phyloP scores from a whole-genome alignment of 2,797 vertebrate species.

The Sandelia bainsii region DNA sequence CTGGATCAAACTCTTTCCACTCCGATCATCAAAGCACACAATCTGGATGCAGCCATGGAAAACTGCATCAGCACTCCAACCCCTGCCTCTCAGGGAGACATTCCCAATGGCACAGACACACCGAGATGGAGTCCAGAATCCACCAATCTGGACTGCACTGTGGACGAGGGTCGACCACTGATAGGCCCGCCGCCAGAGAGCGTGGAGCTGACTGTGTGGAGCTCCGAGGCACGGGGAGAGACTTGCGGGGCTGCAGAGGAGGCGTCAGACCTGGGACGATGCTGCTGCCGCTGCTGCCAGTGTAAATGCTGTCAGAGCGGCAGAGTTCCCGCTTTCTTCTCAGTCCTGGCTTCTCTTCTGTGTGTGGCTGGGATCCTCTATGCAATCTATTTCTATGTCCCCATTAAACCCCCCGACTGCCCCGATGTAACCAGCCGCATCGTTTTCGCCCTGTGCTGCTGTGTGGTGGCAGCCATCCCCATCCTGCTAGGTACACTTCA shows the following conservation, averaged over 20 bases:
- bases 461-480: slow-evolving; percentile 77
- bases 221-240: slow-evolving; percentile 50
- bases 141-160: slow-evolving; percentile 62
- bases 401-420: slow-evolving; percentile 75
- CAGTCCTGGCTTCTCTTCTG: slow-evolving; percentile 78
- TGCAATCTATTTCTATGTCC: slow-evolving; percentile 80
- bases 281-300: slow-evolving; percentile 69
- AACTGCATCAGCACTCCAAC: slow-evolving; percentile 62
- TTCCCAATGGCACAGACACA: slow-evolving; percentile 69
- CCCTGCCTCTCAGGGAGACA: slow-evolving; percentile 57
- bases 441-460: slow-evolving; percentile 81
- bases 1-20: slow-evolving; percentile 67
- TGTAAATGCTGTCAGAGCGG: slow-evolving; percentile 73
- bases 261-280: slow-evolving; percentile 32
- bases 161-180: slow-evolving; percentile 75
- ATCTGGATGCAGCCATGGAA: slow-evolving; percentile 63
- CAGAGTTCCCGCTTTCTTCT: slow-evolving; percentile 73
- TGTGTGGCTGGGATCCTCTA: slow-evolving; percentile 79
- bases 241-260: slow-evolving; percentile 35
- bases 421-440: slow-evolving; percentile 75
- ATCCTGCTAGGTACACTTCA: slow-evolving; percentile 78
- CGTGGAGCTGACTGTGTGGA: slow-evolving; percentile 79
- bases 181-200: slow-evolving; percentile 69
- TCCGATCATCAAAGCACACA: slow-evolving; percentile 54
- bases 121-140: slow-evolving; percentile 72